phyloP scores from a whole-genome alignment of 2,113 vertebrate species.

The Spea bombifrons region DNA sequence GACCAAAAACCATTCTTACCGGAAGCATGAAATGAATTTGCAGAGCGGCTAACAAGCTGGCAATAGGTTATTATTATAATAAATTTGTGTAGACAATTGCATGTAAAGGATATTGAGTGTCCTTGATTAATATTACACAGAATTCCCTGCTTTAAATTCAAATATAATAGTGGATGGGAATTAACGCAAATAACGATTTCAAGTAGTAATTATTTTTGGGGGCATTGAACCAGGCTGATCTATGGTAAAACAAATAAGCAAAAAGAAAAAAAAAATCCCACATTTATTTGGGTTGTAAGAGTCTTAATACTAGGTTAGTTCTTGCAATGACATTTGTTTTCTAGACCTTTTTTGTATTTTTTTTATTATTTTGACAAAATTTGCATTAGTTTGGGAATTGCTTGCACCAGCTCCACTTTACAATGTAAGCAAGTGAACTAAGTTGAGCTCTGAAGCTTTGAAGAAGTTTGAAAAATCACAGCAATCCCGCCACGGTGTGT shows the following conservation, averaged over 20 bases:
- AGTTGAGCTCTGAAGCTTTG: slow-evolving; percentile 35
- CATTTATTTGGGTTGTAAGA: no score
- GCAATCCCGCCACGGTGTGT: slow-evolving; percentile 46
- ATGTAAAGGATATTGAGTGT: slow-evolving; percentile 1
- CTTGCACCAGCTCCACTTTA: background rate
- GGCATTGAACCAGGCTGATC: no score
- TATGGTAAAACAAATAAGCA: no score
- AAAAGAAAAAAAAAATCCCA: no score
- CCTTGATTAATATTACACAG: background rate
- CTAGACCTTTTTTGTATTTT: no score
- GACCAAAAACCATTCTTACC: background rate
- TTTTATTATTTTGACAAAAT: no score
- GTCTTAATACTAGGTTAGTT: no score
- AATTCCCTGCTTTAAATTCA: no score
- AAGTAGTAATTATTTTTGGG: no score
- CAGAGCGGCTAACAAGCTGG: background rate
- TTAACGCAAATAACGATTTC: no score
- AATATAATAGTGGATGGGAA: no score
- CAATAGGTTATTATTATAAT: background rate
- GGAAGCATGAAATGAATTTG: background rate
- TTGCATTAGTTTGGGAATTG: no score
- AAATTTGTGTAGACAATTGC: background rate
- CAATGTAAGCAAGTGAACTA: slow-evolving; percentile 23
- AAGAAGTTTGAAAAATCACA: slow-evolving; percentile 47
- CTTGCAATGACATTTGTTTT: background rate